phyloP scores from a whole-genome alignment of 2,797 vertebrate genomes.

The Onychomys arenicola region DNA sequence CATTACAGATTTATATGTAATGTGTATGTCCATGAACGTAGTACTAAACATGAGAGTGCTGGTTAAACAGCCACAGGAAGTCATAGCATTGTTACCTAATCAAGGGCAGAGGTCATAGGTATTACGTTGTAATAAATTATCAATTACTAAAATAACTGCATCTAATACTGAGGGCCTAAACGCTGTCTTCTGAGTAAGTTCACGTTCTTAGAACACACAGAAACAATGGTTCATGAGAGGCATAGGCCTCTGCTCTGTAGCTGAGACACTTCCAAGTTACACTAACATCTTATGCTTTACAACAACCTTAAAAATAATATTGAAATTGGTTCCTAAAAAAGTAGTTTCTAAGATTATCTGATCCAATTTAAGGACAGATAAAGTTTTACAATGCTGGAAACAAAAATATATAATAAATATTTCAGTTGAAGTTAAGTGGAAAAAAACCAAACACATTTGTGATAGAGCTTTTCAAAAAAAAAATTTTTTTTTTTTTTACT shows the following conservation, averaged over 20 bases:
- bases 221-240: not conserved
- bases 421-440: slow-evolving; percentile 3
- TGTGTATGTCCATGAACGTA: not conserved
- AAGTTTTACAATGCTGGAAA: slow-evolving; percentile 55
- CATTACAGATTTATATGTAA: too few species aligned
- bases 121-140: not conserved
- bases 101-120: slow-evolving; percentile 10
- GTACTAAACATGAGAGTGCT: not conserved
- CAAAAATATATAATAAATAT: not conserved
- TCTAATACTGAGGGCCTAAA: not conserved
- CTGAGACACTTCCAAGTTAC: not conserved
- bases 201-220: not conserved
- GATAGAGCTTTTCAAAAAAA: not conserved
- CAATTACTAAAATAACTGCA: slow-evolving; percentile 21
- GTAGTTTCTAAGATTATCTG: slow-evolving; percentile 55
- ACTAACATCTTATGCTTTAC: not conserved
- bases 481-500: too few species aligned
- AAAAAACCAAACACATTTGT: slow-evolving; percentile 33
- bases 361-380: not conserved
- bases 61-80: slow-evolving; percentile 1
- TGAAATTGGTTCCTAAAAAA: slow-evolving; percentile 9
- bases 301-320: slow-evolving; percentile 9
- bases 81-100: not conserved
- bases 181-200: not conserved
- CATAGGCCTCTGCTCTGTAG: not conserved